Conservation (phyloP, 2,113 vertebrate species). For the Myotis brandtii region DNA sequence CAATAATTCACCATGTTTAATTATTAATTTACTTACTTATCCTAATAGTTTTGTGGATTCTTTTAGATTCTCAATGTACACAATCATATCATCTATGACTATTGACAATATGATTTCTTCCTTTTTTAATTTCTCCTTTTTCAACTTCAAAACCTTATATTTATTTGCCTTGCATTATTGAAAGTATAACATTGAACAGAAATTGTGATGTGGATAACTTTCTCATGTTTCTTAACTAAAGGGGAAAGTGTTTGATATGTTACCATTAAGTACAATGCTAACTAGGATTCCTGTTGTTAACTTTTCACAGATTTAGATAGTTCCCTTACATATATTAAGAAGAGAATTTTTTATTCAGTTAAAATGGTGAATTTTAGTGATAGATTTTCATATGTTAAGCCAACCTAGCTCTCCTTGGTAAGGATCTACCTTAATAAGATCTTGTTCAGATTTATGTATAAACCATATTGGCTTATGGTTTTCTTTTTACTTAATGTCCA, state of each 20-base stretch:
- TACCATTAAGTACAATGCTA: neutral
- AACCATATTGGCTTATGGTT: neutral
- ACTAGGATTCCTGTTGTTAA: neutral
- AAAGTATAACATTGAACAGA: neutral
- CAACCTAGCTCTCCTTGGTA: neutral
- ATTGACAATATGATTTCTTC: neutral
- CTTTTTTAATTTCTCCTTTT: conserved; percentile 44
- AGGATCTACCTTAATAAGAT: neutral
- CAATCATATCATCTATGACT: neutral
- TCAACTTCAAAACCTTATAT: neutral
- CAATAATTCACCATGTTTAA: neutral
- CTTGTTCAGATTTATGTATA: neutral
- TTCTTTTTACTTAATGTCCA: neutral
- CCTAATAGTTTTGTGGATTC: neutral
- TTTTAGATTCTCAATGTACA: neutral
- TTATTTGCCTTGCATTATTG: neutral
- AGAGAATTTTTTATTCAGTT: neutral
- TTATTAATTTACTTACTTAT: conserved; percentile 16
- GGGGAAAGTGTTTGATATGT: neutral
- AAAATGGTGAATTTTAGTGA: neutral
- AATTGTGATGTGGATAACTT: neutral
- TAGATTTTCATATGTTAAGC: conserved; percentile 2
- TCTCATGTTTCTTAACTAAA: neutral
- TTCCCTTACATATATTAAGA: neutral
- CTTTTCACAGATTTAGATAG: neutral